Percentiles rank a stretch among this genome's conserved stretches.
Conservation (phyloP, 2,888 invertebrate species). For the Trissolcus brochymenae region DNA sequence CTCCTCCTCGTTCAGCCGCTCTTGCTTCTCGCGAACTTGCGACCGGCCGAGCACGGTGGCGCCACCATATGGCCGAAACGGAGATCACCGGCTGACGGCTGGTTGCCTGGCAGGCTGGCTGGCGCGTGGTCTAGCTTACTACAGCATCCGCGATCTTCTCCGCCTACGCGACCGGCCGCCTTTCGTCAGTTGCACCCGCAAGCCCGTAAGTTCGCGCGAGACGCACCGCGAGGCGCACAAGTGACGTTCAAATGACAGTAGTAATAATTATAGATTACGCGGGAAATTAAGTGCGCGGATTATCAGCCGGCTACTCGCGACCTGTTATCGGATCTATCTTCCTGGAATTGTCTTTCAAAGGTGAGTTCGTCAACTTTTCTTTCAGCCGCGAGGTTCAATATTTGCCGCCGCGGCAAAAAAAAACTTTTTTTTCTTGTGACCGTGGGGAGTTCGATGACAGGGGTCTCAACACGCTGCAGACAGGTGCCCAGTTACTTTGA, state of each 20-base stretch:
- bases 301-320: constrained; percentile 58
- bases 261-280: constrained; percentile 37
- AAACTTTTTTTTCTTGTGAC: not conserved
- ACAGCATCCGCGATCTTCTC: constrained; percentile 76
- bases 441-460: constrained; percentile 12
- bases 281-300: constrained; percentile 56
- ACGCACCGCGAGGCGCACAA: constrained; percentile 61
- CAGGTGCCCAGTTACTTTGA: not conserved
- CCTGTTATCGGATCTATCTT: constrained; percentile 57
- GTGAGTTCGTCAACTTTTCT: constrained; percentile 36
- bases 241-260: constrained; percentile 53
- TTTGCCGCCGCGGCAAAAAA: too few species aligned
- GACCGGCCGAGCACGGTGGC: constrained; percentile 66
- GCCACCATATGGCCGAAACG: constrained; percentile 73
- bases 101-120: constrained; percentile 60
- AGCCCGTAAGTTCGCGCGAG: constrained; percentile 76
- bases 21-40: constrained; percentile 66
- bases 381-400: not conserved
- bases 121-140: constrained; percentile 67
- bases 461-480: not conserved
- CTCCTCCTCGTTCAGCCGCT: constrained; percentile 46
- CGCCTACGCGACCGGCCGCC: constrained; percentile 74
- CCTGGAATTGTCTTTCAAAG: constrained; percentile 44
- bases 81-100: constrained; percentile 68
- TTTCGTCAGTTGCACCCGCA: constrained; percentile 76